Conservation (phyloP, 1,140 invertebrate species). For the Drosophila sulfurigaster region DNA sequence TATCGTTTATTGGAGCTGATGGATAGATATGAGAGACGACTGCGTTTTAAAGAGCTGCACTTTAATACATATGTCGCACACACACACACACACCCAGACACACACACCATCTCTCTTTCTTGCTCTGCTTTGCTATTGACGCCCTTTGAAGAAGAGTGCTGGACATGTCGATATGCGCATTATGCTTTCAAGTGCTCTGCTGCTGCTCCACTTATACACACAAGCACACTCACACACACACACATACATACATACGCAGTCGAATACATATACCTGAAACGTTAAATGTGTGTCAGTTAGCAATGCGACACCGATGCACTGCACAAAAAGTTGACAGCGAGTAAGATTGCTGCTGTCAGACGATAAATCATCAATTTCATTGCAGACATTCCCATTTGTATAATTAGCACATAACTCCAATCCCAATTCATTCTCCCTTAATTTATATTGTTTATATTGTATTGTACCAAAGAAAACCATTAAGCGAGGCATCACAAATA, state of each 20-base stretch:
- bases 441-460: too few species aligned
- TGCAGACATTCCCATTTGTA: too few species aligned
- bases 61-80: constrained; percentile 57
- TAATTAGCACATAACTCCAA: too few species aligned
- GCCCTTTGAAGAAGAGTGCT: constrained; percentile 23
- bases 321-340: constrained; percentile 5
- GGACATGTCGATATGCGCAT: constrained; percentile 55
- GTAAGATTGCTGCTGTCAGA: neutral
- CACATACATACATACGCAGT: neutral
- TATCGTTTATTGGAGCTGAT: constrained; percentile 33
- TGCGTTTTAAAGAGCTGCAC: constrained; percentile 41
- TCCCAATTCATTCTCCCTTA: too few species aligned
- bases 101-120: neutral
- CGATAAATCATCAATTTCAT: neutral
- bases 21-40: constrained; percentile 1
- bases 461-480: too few species aligned
- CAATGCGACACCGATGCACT: constrained; percentile 10
- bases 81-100: constrained; percentile 13
- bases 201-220: constrained; percentile 31
- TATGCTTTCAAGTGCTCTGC: constrained; percentile 50
- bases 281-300: neutral
- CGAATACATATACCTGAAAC: too few species aligned
- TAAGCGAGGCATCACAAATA: too few species aligned
- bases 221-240: neutral
- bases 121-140: constrained; percentile 21